Evolutionary conservation across 2,888 invertebrate genomes (phyloP), one percentile per base, ranked within the genome.

Genomic region (Rotaria socialis): DNA sequence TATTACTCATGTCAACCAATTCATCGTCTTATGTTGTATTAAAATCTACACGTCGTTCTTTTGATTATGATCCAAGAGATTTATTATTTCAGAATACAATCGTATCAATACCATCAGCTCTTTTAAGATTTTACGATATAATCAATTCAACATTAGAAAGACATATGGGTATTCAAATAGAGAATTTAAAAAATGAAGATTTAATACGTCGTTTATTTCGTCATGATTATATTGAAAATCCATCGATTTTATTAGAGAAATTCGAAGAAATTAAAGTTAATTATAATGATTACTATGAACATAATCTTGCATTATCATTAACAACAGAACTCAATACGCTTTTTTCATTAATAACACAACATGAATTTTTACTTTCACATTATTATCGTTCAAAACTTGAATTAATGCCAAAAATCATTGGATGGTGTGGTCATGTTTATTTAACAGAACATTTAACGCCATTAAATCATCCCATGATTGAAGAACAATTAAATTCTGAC

Each of bases 401-500:
- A 80, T n/a, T 80, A n/a, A 80, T 80, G 80, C 80, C 80, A n/a
- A 43, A 80, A n/a, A 80, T 80, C n/a, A 8, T 47, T 47, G 80
- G 80, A 11, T 80, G 80, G 80, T 80, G 80, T 80, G 80, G 80
- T 47, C 80, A 80, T 80, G 19, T n/a, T n/a, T 80, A 80, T 80
- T 1, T 80, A 24, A 43, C 43, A 0, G 80, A 80, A 80, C 47
- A 80, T 11, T 47, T 80, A 47, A 80, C 80, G 47, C 80, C 80
- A 14, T 14, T 80, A 4, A 47, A 80, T 80, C 47, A 43, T n/a
- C 43, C 43, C 2, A 10, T n/a, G 43, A 80, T 80, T 5, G 80
- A 80, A 80, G 47, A 80, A 47, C 80, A 80, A 80, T 14, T 80
- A n/a, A 2, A 80, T 47, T 27, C 67, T 35, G 24, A 80, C 16